Evolutionary conservation across 2,113 vertebrate genomes (phyloP).

Genomic region (Ammospiza caudacuta): DNA sequence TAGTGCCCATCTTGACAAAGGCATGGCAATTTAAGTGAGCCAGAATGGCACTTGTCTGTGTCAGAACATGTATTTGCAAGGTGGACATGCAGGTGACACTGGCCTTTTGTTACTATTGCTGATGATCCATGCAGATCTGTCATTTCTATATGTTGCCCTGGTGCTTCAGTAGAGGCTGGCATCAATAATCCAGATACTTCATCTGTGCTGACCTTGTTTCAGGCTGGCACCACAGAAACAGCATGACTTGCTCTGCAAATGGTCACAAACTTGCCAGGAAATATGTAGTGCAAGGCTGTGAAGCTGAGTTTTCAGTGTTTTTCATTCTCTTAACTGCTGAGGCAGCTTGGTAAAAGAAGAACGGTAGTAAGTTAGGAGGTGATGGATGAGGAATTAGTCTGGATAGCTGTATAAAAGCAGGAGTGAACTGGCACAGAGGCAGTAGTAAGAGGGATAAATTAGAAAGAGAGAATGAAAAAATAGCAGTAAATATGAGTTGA

Average conservation of each 20-base stretch:
- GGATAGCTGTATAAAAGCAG: neutral
- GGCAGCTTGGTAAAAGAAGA: neutral
- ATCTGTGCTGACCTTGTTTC: neutral
- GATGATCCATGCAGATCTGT: neutral
- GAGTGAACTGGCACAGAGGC: neutral
- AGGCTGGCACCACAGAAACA: neutral
- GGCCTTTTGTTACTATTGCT: neutral
- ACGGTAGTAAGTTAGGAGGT: neutral
- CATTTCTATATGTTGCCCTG: neutral
- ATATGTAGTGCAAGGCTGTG: neutral
- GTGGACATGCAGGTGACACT: neutral
- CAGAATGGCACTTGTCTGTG: neutral
- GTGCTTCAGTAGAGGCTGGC: neutral
- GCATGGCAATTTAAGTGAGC: rapidly evolving
- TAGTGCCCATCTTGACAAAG: neutral
- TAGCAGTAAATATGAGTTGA: neutral
- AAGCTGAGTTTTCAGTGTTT: neutral
- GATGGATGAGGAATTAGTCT: neutral
- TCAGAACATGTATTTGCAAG: neutral
- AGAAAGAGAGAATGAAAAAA: neutral
- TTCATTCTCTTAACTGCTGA: neutral
- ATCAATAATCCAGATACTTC: neutral
- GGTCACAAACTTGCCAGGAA: neutral
- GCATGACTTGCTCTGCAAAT: neutral
- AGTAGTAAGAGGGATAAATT: neutral